Base-by-base conservation (phyloP, 2,797 vertebrate genomes). In the Salmo trutta region DNA sequence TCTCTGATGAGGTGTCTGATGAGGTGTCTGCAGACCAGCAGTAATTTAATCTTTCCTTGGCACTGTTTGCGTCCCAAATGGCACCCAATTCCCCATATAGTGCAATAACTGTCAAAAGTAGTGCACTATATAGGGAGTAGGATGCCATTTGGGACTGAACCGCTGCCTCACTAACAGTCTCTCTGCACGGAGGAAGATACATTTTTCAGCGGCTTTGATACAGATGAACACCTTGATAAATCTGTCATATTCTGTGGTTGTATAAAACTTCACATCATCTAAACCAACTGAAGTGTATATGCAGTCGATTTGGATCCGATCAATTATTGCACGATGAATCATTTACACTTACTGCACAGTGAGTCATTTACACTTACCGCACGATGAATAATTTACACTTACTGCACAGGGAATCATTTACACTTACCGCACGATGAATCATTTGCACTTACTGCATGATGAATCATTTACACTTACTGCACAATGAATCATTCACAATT, bases 21-120 rank as follows among this genome's bases (percentile, higher is more conserved):
- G 24, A 19, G 51, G 83, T 87, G 82, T 90, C 85, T 90, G 88
- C 85, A 88, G 90, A 82, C 75, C 82, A 76, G 87, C 90, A 82
- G 81, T 93, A 90, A 92, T 92, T 93, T 90, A 92, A 92, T 92
- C 86, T 87, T 81, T 91, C 82, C 81, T 83, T 86, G 82, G 82
- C 56, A 59, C 41, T 41, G 8, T 2, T 10, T 41, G 36, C 2
- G 6, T 41, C 54, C 54, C 54, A 19, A 59, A 59, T 59, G 19
- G n/a, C 5, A 19, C 36, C 8, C 6, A 7, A 41, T 8, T 41
- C 54, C 17, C 54, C 19, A 59, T 8, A n/a, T n/a, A 8, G 54
- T 59, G 54, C 54, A 3, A 19, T 59, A 41, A n/a, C 6, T 21
- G 54, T 59, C 54, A 7, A 59, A 59, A 7, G 54, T n/a, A n/a